phyloP scores from a whole-genome alignment of 2,888 invertebrate genomes.

The Lobophora halterata region DNA sequence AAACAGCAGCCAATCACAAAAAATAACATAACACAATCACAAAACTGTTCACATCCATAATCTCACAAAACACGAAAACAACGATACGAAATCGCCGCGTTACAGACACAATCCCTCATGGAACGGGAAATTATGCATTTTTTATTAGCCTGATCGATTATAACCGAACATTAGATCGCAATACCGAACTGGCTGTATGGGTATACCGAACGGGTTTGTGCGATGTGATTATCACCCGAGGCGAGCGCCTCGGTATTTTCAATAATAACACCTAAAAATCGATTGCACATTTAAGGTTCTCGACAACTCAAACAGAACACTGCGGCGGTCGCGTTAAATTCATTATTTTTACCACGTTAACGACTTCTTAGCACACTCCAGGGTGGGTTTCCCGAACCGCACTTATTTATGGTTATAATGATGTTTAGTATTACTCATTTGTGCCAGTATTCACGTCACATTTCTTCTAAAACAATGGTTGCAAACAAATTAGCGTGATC shows the following conservation, averaged over 20 bases:
- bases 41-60: conserved; percentile 30
- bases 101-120: conserved; percentile 63
- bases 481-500: conserved; percentile 56
- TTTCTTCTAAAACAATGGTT: conserved; percentile 65
- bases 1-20: conserved; percentile 38
- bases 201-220: conserved; percentile 51
- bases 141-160: conserved; percentile 76
- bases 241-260: conserved; percentile 75
- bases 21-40: conserved; percentile 52
- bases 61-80: no score
- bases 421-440: conserved; percentile 37
- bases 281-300: conserved; percentile 73
- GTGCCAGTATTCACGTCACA: conserved; percentile 60
- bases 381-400: conserved; percentile 32
- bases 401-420: conserved; percentile 38
- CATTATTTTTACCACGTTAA: conserved; percentile 69
- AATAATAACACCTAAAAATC: conserved; percentile 80
- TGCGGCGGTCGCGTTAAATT: conserved; percentile 69
- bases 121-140: conserved; percentile 76
- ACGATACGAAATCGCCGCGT: conserved; percentile 49
- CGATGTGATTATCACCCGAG: conserved; percentile 65
- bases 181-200: conserved; percentile 32
- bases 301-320: conserved; percentile 73
- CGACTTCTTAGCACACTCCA: conserved; percentile 37
- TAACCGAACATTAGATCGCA: conserved; percentile 41